Conservation (phyloP, 2,888 invertebrate species). For the Polylopha cassiicola region DNA sequence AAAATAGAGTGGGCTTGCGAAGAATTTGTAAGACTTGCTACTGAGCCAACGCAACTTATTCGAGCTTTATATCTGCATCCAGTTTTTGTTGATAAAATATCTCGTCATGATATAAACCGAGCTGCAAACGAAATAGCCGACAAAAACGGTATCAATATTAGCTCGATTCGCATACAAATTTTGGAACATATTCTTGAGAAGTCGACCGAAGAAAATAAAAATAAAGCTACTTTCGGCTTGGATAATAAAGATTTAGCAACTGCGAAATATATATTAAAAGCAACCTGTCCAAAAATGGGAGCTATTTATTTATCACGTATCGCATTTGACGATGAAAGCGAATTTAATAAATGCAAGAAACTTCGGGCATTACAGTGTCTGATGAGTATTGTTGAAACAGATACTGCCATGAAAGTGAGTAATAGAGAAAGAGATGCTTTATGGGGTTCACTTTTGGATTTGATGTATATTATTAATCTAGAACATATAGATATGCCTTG, state of each 20-base stretch:
- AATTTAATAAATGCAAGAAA: constrained; percentile 66
- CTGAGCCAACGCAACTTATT: constrained; percentile 69
- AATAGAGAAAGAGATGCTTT: constrained; percentile 58
- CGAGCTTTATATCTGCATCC: constrained; percentile 65
- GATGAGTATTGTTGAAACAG: constrained; percentile 66
- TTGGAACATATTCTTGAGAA: constrained; percentile 66
- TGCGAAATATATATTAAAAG: constrained; percentile 70
- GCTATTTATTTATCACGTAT: constrained; percentile 71
- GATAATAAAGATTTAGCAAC: constrained; percentile 58
- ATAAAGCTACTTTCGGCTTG: constrained; percentile 42
- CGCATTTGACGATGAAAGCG: constrained; percentile 67
- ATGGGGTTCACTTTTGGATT: constrained; percentile 62
- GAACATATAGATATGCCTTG: constrained; percentile 70
- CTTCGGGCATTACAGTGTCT: constrained; percentile 69
- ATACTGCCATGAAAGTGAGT: constrained; percentile 66
- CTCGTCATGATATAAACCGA: constrained; percentile 62
- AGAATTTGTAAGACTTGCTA: constrained; percentile 59
- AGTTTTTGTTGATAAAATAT: constrained; percentile 59
- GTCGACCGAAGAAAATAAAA: constrained; percentile 41
- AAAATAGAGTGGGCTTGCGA: constrained; percentile 71
- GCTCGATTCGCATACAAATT: constrained; percentile 67
- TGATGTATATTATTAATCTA: constrained; percentile 58
- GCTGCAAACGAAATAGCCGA: constrained; percentile 72
- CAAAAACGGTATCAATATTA: constrained; percentile 67
- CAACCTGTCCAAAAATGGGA: constrained; percentile 72